Base-by-base conservation (phyloP, 1,140 invertebrate species). In the Drusus annulatus region DNA sequence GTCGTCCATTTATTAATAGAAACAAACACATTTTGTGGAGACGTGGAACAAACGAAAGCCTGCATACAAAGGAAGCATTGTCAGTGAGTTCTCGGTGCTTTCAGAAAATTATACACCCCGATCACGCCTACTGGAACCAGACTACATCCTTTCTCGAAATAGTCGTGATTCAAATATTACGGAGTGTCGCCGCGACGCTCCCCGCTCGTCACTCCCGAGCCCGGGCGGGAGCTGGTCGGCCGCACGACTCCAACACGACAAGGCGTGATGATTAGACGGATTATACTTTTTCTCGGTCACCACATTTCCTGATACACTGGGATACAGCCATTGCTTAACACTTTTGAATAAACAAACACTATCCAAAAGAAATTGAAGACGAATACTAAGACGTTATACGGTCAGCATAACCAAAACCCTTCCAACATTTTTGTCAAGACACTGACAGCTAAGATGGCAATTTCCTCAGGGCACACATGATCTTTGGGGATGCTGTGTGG, bases 91-190 rank as follows among this genome's bases (percentile, higher is more conserved):
- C 65, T 19, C 10, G 36, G 65, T 71, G 68, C 51, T 71, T 71
- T 23, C 68, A 25, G 68, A 8, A 71, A 60, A 71, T 71, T 71
- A 71, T 52, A 25, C 25, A 71, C 54, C 68, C 68, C 68, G 25
- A 71, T 71, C 68, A 71, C 68, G 68, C 68, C 68, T 25, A 51
- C 68, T 71, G 68, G 45, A 71, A 71, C 68, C 8, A 71, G 68
- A 71, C 68, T 51, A 71, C 17, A 71, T 71, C 68, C 68, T 52
- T 51, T 51, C 45, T 71, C 7, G 68, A 71, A 71, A 71, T 71
- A 71, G 68, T 71, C 68, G 68, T 71, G 68, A 71, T 50, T 71
- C 17, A 23, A 71, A 51, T 52, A 71, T 71, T 71, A 71, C 25
- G 45, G 68, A 71, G 68, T 51, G 68, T 71, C 68, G 25, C 45